phyloP scores from a whole-genome alignment of 1,140 invertebrate genomes.

The Diachasmimorpha longicaudata region DNA sequence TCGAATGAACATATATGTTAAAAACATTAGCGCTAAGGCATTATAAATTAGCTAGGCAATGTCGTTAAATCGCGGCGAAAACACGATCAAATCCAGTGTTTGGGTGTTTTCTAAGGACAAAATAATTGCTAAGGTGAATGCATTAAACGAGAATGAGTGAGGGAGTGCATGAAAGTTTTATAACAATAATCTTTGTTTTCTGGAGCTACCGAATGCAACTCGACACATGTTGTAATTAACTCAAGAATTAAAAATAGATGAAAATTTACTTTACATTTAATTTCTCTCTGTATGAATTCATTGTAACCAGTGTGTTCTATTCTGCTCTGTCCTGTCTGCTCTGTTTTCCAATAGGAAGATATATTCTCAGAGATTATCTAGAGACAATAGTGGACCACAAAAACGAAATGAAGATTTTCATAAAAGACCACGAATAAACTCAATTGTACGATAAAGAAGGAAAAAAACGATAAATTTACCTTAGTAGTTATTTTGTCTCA shows the following conservation, averaged over 20 bases:
- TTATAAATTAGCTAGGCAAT: not conserved
- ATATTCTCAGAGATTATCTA: slow-evolving; percentile 25
- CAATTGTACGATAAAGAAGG: slow-evolving; percentile 33
- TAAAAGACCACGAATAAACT: slow-evolving; percentile 19
- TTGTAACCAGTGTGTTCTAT: too few relatives aligned
- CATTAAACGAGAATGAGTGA: not conserved
- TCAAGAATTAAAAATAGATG: too few relatives aligned
- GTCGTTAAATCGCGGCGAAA: not conserved
- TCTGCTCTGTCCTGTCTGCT: too few relatives aligned
- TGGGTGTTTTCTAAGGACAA: slow-evolving; percentile 37
- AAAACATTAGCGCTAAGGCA: slow-evolving; percentile 11
- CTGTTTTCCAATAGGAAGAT: too few relatives aligned
- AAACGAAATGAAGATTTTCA: too few relatives aligned
- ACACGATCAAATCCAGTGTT: not conserved
- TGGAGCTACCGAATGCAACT: not conserved
- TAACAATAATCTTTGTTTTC: not conserved
- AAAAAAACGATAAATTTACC: slow-evolving; percentile 53
- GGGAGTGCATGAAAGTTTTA: not conserved
- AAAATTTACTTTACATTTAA: too few relatives aligned
- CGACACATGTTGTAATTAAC: not conserved
- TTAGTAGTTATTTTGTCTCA: slow-evolving; percentile 55
- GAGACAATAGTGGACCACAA: not conserved
- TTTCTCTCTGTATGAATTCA: too few relatives aligned
- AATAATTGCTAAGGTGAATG: slow-evolving; percentile 52
- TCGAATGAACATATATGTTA: not conserved